phyloP scores from a whole-genome alignment of 2,888 invertebrate species.

The Parelbella ahira region DNA sequence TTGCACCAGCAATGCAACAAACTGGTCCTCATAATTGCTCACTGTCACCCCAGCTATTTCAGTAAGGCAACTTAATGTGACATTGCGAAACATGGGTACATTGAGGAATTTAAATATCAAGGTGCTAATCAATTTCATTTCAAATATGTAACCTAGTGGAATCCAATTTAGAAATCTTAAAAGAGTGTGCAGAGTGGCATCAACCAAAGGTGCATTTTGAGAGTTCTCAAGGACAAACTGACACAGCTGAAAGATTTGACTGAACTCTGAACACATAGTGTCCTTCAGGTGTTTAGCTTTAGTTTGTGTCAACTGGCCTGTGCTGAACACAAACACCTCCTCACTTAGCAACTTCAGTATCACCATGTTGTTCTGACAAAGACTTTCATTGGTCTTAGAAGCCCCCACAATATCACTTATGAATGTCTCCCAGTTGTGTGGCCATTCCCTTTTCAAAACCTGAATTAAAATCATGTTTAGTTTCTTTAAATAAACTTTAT shows the following conservation, averaged over 20 bases:
- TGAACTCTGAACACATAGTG: constrained; percentile 99
- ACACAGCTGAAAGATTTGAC: constrained; percentile 98
- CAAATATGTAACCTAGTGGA: constrained; percentile 99
- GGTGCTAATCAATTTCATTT: constrained; percentile 97
- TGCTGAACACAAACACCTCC: constrained; percentile 99
- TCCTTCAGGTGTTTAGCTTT: constrained; percentile 99
- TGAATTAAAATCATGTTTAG: constrained; percentile 99
- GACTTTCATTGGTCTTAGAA: constrained; percentile 98
- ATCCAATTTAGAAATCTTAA: constrained; percentile 99
- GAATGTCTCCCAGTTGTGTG: constrained; percentile 99
- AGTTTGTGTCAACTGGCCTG: constrained; percentile 98
- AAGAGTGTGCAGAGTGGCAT: constrained; percentile 97
- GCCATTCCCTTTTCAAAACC: constrained; percentile 99
- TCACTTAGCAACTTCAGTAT: constrained; percentile 98
- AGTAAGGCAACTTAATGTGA: constrained; percentile 98
- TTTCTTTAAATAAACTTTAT: constrained; percentile 98
- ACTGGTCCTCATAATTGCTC: constrained; percentile 95
- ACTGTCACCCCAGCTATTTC: constrained; percentile 97
- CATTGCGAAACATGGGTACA: constrained; percentile 98
- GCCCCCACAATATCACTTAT: constrained; percentile 99
- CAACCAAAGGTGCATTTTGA: constrained; percentile 97
- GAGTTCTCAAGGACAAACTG: constrained; percentile 99
- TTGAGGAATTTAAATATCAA: constrained; percentile 97
- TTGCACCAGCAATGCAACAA: constrained; percentile 92
- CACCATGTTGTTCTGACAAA: constrained; percentile 99